Evolutionary conservation across 2,113 vertebrate species (phyloP).

Genomic region (Bubo blakistoni): DNA sequence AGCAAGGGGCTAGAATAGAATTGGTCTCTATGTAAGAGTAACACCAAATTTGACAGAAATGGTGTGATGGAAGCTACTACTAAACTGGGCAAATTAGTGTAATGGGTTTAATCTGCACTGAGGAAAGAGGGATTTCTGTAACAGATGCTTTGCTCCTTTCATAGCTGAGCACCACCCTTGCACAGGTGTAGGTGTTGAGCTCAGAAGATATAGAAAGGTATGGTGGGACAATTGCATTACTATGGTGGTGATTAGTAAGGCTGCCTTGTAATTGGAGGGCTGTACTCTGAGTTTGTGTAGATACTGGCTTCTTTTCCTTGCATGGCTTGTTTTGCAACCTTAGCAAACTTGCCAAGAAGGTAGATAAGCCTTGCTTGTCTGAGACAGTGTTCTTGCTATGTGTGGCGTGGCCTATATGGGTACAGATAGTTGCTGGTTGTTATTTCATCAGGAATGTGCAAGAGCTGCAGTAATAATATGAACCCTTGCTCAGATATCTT

Average conservation of each 20-base stretch:
- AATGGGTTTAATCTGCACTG: not conserved
- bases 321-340: not conserved
- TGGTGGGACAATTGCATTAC: not conserved
- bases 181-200: not conserved
- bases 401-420: not conserved
- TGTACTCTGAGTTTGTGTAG: not conserved
- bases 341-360: not conserved
- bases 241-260: not conserved
- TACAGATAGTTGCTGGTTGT: not conserved
- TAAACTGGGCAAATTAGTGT: not conserved
- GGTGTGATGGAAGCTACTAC: not conserved
- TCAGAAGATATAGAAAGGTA: not conserved
- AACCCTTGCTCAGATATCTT: accelerated
- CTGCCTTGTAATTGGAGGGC: not conserved
- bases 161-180: not conserved
- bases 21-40: not conserved
- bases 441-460: not conserved
- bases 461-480: not conserved
- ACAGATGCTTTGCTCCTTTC: not conserved
- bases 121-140: not conserved
- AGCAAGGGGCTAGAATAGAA: not conserved
- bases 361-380: not conserved
- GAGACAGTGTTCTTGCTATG: not conserved
- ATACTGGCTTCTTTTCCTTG: not conserved
- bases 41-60: not conserved